Evolutionary conservation across 2,888 invertebrate genomes (phyloP), one percentile per base, ranked within the genome.

Genomic region (Papilio elwesi): DNA sequence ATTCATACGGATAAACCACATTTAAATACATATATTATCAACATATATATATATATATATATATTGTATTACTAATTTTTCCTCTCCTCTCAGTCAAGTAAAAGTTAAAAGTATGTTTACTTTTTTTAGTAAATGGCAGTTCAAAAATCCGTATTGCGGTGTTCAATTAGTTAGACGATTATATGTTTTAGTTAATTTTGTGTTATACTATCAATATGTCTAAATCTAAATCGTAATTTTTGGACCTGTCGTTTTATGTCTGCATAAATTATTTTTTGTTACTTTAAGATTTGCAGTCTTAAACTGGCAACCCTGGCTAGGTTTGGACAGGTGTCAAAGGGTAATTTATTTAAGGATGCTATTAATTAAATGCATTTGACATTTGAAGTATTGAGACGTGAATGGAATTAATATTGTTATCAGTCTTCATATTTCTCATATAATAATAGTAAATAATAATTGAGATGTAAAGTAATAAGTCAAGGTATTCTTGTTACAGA

Each of bases 341-440:
- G 38, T 63, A 15, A 69, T 63, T 69, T 69, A 69, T 69, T 69
- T 69, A 69, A 43, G 51, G 69, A 69, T 48, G 52, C 69, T 26
- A 62, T 62, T 52, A 62, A 52, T 62, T 52, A 48, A 57, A 36
- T 48, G 59, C 16, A 43, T 69, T 69, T 69, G 62, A 16, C 62
- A 69, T 69, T 69, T 62, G 13, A 69, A 69, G 36, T 36, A 43
- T 63, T 62, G 62, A 38, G 43, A 47, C 1, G 16, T 26, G 68
- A 57, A 43, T 26, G 9, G 55, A 57, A 59, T 57, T 36, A 26
- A 13, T 68, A 68, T 13, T 55, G n/a, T 13, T 43, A 10, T 62
- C 9, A 15, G 0, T 8, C 0, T 16, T 16, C 16, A 15, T 59
- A 10, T 26, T 0, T 26, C 11, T 36, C 8, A 38, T 51, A 26